These are phyloP conservation scores for Actinostola sp. DNA, from an alignment of 92 coral and sea anemone species.

Conservation along the genomic window DNA sequence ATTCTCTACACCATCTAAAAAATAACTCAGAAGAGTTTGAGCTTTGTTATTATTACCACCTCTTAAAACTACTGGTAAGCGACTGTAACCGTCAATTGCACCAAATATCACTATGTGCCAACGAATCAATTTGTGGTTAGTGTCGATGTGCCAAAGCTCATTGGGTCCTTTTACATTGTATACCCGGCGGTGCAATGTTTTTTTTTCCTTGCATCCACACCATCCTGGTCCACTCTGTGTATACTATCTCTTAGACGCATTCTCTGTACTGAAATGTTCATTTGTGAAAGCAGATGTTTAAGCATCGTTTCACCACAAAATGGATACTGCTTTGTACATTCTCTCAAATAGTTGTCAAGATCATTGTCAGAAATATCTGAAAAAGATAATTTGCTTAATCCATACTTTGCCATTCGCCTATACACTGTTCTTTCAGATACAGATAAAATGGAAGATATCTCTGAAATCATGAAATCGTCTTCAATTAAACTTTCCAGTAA, in stretches of 20 bases:
- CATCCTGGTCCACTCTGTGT: conserved; percentile 61
- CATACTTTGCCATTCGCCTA: conserved; percentile 62
- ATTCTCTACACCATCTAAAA: conserved; percentile 57
- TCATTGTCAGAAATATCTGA: conserved; percentile 60
- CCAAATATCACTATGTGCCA: conserved; percentile 68
- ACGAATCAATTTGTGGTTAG: conserved; percentile 50
- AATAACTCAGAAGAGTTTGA: conserved; percentile 51
- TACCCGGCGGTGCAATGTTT: conserved; percentile 46
- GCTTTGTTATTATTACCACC: conserved; percentile 62
- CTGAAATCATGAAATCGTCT: conserved; percentile 63
- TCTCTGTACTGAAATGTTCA: conserved; percentile 61
- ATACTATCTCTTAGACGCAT: conserved; percentile 71
- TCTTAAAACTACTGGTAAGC: conserved; percentile 60
- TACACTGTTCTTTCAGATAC: conserved; percentile 67
- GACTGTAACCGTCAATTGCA: conserved; percentile 69
- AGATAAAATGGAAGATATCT: conserved; percentile 39
- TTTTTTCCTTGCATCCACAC: conserved; percentile 52
- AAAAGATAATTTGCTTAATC: conserved; percentile 45
- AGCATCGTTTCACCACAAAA: conserved; percentile 65
- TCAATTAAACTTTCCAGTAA: conserved; percentile 51
- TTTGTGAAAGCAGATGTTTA: conserved; percentile 35
- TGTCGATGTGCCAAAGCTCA: conserved; percentile 44
- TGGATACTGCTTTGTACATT: conserved; percentile 55
- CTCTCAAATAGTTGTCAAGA: conserved; percentile 43
- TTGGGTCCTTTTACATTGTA: conserved; percentile 59